These are phyloP conservation scores for Galendromus occidentalis DNA, from an alignment of 1,140 invertebrate species.

Conservation along the genomic window DNA sequence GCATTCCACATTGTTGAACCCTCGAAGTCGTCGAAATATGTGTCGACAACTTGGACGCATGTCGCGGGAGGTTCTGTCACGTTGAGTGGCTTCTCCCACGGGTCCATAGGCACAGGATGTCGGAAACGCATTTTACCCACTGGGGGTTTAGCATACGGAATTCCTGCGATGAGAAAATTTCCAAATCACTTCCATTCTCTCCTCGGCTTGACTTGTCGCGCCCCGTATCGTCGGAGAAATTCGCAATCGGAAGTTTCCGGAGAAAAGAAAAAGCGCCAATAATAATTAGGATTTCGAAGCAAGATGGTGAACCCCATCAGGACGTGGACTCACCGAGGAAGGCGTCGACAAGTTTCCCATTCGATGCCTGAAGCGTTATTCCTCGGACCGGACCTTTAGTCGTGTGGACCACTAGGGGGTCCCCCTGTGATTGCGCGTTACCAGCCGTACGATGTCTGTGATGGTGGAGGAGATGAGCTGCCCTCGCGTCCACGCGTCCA, in stretches of 20 bases:
- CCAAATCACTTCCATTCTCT: no score
- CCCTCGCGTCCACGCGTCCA: not conserved
- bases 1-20: constrained; percentile 83
- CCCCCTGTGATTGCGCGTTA: not conserved
- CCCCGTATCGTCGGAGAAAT: no score
- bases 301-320: no score
- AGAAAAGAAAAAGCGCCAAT: no score
- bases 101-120: constrained; percentile 58
- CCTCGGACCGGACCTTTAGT: constrained; percentile 56
- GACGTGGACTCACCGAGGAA: constrained; percentile 39
- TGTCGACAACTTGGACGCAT: constrained; percentile 76
- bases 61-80: constrained; percentile 62
- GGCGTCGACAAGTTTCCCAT: constrained; percentile 52
- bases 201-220: no score
- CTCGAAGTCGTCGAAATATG: constrained; percentile 59
- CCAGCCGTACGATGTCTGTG: constrained; percentile 1
- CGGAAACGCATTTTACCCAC: constrained; percentile 62
- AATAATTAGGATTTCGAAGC: no score
- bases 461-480: not conserved
- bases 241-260: no score
- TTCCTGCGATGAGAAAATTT: constrained; percentile 29
- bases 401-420: constrained; percentile 44
- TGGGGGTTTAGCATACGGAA: constrained; percentile 82
- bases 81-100: constrained; percentile 47
- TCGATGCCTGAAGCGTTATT: constrained; percentile 47